A percentile compares a stretch with the other conserved stretches of the same genome.
phyloP scores from a whole-genome alignment of 2,113 vertebrate genomes.

The Phycodurus eques region DNA sequence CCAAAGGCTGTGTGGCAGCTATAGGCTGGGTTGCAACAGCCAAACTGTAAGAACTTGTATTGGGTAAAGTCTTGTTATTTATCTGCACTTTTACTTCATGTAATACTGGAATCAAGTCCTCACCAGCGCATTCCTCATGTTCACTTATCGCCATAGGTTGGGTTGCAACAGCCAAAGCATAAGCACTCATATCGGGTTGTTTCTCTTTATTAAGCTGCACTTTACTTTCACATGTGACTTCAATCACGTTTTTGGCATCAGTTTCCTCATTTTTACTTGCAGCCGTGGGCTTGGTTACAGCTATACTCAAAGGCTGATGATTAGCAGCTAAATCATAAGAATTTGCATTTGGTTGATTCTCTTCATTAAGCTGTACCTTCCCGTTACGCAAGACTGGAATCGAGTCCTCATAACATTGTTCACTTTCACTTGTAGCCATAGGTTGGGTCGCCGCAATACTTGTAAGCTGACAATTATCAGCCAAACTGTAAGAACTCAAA shows the following conservation, averaged over 20 bases:
- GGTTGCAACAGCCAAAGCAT: constrained; percentile 5
- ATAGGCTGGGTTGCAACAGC: not conserved
- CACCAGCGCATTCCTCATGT: constrained; percentile 3
- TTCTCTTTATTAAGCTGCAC: not conserved
- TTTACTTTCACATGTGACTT: not conserved
- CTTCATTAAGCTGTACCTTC: constrained; percentile 16
- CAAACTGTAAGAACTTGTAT: not conserved
- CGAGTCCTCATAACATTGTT: constrained; percentile 11
- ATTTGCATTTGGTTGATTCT: not conserved
- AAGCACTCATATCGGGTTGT: not conserved
- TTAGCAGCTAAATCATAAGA: constrained; percentile 12
- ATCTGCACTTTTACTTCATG: not conserved
- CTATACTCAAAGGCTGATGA: not conserved
- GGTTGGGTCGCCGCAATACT: constrained; percentile 26
- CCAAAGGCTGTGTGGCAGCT: constrained; percentile 30
- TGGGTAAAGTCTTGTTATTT: not conserved
- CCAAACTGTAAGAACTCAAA: not conserved
- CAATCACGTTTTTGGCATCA: not conserved
- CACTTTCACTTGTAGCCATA: constrained; percentile 3
- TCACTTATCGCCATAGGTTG: constrained; percentile 16
- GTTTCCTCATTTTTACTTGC: not conserved
- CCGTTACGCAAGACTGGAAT: constrained; percentile 14
- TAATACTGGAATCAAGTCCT: not conserved
- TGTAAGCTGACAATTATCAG: constrained; percentile 9
- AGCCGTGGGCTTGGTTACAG: constrained; percentile 26